Conservation (phyloP, 2,113 vertebrate genomes). For the Corynorhinus townsendii region DNA sequence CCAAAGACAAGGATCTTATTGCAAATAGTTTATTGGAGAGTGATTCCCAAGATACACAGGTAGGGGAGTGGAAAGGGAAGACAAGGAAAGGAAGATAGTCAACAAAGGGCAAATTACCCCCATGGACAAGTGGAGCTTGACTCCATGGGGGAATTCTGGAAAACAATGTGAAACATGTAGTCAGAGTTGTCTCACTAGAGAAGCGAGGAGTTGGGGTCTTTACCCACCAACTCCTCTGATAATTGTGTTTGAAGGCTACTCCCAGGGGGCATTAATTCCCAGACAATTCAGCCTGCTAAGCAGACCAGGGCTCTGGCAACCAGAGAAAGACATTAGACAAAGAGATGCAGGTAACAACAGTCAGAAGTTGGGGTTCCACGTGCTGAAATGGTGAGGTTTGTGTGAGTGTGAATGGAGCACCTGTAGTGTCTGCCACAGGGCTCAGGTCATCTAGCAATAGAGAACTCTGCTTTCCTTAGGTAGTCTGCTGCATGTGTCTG, state of each 20-base stretch:
- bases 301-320: background rate
- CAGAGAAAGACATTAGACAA: background rate
- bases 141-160: background rate
- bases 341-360: background rate
- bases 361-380: background rate
- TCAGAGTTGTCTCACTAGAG: background rate
- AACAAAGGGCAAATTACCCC: background rate
- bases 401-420: background rate
- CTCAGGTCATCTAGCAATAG: background rate
- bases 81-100: background rate
- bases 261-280: background rate
- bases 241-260: background rate
- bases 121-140: background rate
- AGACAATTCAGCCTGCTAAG: background rate
- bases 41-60: background rate
- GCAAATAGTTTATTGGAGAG: background rate
- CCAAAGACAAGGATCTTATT: background rate
- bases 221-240: background rate
- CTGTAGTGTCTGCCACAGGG: background rate
- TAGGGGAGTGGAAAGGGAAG: background rate
- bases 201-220: background rate
- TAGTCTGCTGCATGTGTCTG: fast-evolving
- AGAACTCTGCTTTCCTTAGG: background rate
- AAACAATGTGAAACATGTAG: background rate
- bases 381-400: background rate